These are phyloP conservation scores for Bibio marci DNA, from an alignment of 2,888 invertebrate species.

Conservation along the genomic window DNA sequence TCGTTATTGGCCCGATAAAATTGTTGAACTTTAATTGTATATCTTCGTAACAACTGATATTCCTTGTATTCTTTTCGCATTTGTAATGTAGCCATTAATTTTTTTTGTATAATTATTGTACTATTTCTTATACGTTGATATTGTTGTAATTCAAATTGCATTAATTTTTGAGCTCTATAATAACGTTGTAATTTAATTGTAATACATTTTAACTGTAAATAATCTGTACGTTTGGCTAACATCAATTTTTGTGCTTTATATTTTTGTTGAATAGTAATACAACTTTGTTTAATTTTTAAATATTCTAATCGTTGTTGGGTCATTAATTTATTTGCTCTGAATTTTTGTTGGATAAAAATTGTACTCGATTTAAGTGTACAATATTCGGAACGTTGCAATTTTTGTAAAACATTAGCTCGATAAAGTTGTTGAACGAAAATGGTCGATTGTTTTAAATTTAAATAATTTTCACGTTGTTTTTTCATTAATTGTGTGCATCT, in stretches of 20 bases:
- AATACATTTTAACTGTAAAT: constrained; percentile 17
- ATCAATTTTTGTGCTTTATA: constrained; percentile 23
- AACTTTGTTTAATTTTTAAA: constrained; percentile 22
- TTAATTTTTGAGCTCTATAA: constrained; percentile 20
- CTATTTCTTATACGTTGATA: constrained; percentile 12
- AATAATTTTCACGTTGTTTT: no score
- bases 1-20: constrained; percentile 7
- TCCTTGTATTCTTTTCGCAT: constrained; percentile 19
- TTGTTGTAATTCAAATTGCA: constrained; percentile 8
- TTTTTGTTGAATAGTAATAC: constrained; percentile 31
- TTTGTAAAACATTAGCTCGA: constrained; percentile 23
- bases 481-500: no score
- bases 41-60: constrained; percentile 10
- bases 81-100: constrained; percentile 21
- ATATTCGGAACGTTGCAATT: constrained; percentile 20
- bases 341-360: constrained; percentile 28
- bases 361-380: constrained; percentile 20
- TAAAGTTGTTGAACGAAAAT: constrained; percentile 25
- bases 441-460: no score
- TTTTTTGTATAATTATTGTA: constrained; percentile 26
- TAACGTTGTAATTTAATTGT: constrained; percentile 24
- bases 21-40: constrained; percentile 10
- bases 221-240: constrained; percentile 16
- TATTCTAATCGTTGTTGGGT: constrained; percentile 21
- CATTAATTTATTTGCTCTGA: constrained; percentile 23